Percentiles rank a stretch among this genome's conserved stretches.
Conservation (phyloP, 2,888 invertebrate species). For the Auanema freiburgensis region DNA sequence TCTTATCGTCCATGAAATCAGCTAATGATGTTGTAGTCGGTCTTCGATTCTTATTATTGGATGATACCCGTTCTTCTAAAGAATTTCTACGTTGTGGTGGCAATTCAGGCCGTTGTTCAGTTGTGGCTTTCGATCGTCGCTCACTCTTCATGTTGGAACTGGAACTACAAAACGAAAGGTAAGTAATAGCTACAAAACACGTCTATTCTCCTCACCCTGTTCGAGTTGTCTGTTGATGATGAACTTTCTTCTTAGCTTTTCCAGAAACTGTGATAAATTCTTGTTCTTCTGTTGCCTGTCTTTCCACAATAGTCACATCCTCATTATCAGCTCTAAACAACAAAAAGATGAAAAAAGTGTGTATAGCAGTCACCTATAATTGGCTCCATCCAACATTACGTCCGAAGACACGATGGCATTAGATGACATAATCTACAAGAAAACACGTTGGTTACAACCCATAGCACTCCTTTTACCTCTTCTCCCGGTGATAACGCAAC, state of each 20-base stretch:
- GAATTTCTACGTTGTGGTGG: conserved; percentile 15
- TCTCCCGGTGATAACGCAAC: conserved; percentile 27
- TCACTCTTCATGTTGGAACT: conserved; percentile 18
- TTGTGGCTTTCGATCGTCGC: conserved; percentile 1
- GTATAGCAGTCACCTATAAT: conserved; percentile 20
- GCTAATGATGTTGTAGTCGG: conserved; percentile 14
- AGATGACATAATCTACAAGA: not conserved
- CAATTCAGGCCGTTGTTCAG: not conserved
- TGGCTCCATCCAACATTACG: conserved; percentile 33
- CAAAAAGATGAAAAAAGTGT: no score
- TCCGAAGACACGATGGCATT: conserved; percentile 11
- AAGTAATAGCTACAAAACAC: not conserved
- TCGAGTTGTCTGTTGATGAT: conserved; percentile 2
- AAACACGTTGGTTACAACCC: not conserved
- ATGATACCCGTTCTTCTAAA: conserved; percentile 13
- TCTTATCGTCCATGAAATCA: conserved; percentile 16
- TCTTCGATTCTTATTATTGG: not conserved
- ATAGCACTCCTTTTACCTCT: not conserved
- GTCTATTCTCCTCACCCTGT: conserved; percentile 7
- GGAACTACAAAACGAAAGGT: conserved; percentile 6
- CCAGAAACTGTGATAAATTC: conserved; percentile 33
- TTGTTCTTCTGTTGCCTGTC: conserved; percentile 23
- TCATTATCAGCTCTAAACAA: conserved; percentile 22
- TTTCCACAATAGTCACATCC: conserved; percentile 24
- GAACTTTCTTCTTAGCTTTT: conserved; percentile 30